Percentiles rank a stretch among this genome's conserved stretches.
Conservation (phyloP, 1,140 invertebrate genomes). For the Oreohelix idahoensis region DNA sequence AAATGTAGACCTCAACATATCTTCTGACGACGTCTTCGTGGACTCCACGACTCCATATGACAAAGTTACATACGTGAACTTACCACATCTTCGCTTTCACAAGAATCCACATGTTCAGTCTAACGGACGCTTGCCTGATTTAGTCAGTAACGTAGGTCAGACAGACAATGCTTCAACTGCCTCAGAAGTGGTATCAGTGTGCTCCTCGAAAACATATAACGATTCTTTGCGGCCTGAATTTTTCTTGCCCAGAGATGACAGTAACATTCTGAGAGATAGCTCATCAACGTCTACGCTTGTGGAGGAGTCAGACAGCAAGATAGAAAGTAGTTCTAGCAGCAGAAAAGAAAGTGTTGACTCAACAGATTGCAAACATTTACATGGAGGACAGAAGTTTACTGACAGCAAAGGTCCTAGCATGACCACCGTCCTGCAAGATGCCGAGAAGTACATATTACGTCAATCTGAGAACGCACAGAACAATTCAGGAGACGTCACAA, state of each 20-base stretch:
- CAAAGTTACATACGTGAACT: conserved; percentile 46
- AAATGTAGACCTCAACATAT: conserved; percentile 45
- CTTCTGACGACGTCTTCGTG: conserved; percentile 48
- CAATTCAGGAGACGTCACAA: neutral
- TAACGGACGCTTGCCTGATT: neutral
- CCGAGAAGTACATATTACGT: neutral
- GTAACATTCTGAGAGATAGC: conserved; percentile 24
- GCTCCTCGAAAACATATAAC: neutral
- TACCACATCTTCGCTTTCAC: conserved; percentile 35
- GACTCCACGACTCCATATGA: conserved; percentile 47
- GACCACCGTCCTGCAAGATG: neutral
- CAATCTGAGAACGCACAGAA: neutral
- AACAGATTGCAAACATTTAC: neutral
- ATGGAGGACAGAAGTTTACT: neutral
- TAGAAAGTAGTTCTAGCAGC: conserved; percentile 10
- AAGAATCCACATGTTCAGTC: neutral
- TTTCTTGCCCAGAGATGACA: conserved; percentile 1
- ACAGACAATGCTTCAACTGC: neutral
- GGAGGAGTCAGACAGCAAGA: neutral
- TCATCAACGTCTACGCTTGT: conserved; percentile 49
- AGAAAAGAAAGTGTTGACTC: conserved; percentile 2
- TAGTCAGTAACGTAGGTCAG: neutral
- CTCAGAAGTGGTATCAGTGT: neutral
- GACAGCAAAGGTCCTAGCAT: neutral
- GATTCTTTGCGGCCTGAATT: neutral